Base-by-base conservation (phyloP, 1,140 invertebrate species). In the Drosophila pseudoananassae region DNA sequence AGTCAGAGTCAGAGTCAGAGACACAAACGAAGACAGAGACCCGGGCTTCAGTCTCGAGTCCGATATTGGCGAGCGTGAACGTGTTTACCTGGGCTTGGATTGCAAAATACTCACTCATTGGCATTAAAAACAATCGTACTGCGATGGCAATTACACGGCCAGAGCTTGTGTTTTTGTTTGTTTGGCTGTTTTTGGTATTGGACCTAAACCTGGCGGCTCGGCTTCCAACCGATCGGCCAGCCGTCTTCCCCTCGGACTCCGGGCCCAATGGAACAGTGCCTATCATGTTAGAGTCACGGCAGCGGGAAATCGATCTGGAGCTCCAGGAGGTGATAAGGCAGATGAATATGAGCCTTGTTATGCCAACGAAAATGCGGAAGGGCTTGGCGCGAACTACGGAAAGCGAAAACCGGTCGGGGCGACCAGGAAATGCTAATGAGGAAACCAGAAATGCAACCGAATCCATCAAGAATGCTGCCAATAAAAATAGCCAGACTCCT, bases 51-150 rank as follows among this genome's bases (percentile, higher is more conserved):
- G 72, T 76, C 72, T 60, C 50, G 49, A 57, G 40, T 40, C 25
- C 54, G 63, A 43, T 66, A 58, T 38, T 66, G 71, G 49, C 25
- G 50, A 66, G 71, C 38, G 73, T 59, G 50, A 76, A 76, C 73
- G 73, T 76, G 73, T 76, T 58, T 75, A 55, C 60, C 50, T 38
- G 33, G 25, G 14, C 46, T 73, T 59, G 15, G 46, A 61, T 71
- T 71, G 66, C 69, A 29, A 58, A 38, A 5, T n/a, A 56, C 4
- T 20, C 33, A 43, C 3, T 46, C 23, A 47, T 17, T 43, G n/a
- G 14, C n/a, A 17, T 14, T 17, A 15, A 45, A 49, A 43, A 15
- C 4, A 45, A 49, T 56, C 38, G 36, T 25, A 38, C 60, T 15
- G 47, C 45, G 20, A 71, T 84, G 66, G 17, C 65, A 68, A 68